A percentile compares a stretch with the other conserved stretches of the same genome.
These are phyloP conservation scores for Parthenolecanium corni DNA, from an alignment of 2,888 invertebrate species.

Conservation along the genomic window DNA sequence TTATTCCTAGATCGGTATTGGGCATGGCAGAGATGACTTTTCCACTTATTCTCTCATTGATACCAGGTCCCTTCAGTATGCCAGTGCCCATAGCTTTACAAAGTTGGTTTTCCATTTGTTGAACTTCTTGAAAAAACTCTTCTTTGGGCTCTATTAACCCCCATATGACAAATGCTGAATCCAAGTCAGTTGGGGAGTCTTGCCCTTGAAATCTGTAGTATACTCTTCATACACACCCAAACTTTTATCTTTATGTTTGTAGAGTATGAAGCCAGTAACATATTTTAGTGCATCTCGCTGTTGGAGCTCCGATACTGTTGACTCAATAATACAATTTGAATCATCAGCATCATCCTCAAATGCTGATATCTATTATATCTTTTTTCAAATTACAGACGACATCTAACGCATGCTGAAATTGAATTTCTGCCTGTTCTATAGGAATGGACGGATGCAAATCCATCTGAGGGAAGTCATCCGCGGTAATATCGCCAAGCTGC, in stretches of 20 bases:
- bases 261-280: neutral
- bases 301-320: too few species aligned
- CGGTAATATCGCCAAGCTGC: too few species aligned
- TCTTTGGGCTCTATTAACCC: neutral
- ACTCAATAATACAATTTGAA: too few species aligned
- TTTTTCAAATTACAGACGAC: too few species aligned
- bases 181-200: neutral
- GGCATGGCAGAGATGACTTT: neutral
- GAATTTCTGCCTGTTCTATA: too few species aligned
- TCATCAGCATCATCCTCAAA: too few species aligned
- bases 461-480: too few species aligned
- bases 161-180: neutral
- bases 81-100: neutral
- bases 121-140: neutral
- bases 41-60: neutral
- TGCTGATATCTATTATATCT: too few species aligned
- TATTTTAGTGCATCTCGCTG: neutral
- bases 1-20: neutral
- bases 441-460: too few species aligned
- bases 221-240: too few species aligned
- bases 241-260: neutral
- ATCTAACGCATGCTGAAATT: too few species aligned
- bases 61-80: neutral
- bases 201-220: neutral
- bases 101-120: neutral